phyloP scores from a whole-genome alignment of 1,140 invertebrate genomes.

The Rhynchophorus ferrugineus region DNA sequence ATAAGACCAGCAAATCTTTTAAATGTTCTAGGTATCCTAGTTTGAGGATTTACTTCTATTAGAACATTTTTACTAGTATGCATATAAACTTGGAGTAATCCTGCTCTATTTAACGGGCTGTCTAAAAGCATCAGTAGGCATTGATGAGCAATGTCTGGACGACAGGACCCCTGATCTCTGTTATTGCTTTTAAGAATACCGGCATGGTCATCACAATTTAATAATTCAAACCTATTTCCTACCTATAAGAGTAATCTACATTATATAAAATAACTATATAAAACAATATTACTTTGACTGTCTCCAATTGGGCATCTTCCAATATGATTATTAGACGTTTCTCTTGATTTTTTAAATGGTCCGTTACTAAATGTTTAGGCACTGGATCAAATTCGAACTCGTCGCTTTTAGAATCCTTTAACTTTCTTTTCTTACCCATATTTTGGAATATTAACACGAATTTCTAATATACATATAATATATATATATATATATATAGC shows the following conservation, averaged over 20 bases:
- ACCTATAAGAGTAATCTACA: conserved; percentile 49
- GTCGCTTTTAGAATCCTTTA: conserved; percentile 42
- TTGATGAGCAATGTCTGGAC: conserved; percentile 94
- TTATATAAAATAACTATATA: neutral
- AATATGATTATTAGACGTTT: conserved; percentile 90
- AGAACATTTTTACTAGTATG: conserved; percentile 93
- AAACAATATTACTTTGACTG: conserved; percentile 70
- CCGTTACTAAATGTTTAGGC: conserved; percentile 58
- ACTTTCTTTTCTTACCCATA: conserved; percentile 64
- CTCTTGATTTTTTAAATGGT: conserved; percentile 70
- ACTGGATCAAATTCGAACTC: conserved; percentile 60
- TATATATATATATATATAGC: too few species aligned
- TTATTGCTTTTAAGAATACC: conserved; percentile 78
- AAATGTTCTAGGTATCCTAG: conserved; percentile 95
- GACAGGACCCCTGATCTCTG: conserved; percentile 71
- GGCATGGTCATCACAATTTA: conserved; percentile 91
- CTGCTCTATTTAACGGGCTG: conserved; percentile 88
- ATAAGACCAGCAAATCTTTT: conserved; percentile 97
- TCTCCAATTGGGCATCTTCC: conserved; percentile 91
- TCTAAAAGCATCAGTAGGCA: conserved; percentile 94
- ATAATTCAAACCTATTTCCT: conserved; percentile 79
- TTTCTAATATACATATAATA: neutral
- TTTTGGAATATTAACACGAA: neutral
- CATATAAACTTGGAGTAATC: conserved; percentile 86
- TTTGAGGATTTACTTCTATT: conserved; percentile 98